Conservation (phyloP, 2,113 vertebrate species). For the Lepus americanus region DNA sequence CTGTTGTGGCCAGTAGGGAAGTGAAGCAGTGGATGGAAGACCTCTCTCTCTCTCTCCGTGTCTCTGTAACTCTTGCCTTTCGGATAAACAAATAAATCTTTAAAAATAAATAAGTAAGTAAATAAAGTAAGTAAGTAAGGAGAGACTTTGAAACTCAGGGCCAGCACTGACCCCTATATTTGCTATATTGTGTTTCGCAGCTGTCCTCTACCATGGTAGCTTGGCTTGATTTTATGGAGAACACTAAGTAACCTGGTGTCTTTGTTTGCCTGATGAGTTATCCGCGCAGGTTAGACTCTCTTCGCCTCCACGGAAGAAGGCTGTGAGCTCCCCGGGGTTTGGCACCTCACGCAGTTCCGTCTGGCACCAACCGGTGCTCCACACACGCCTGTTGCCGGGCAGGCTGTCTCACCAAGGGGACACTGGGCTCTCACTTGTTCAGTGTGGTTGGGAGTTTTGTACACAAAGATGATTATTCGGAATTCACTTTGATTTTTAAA, state of each 20-base stretch:
- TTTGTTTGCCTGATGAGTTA: not conserved
- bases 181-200: not conserved
- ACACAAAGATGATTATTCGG: constrained; percentile 30
- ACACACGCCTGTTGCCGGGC: not conserved
- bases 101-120: too few species aligned
- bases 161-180: not conserved
- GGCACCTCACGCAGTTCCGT: not conserved
- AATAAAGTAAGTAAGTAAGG: not conserved
- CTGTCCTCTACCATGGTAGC: too few species aligned
- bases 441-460: constrained; percentile 48
- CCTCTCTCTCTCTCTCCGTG: too few species aligned
- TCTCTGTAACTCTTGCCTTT: too few species aligned
- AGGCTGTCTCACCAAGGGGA: not conserved
- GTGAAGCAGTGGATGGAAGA: too few species aligned
- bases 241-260: not conserved
- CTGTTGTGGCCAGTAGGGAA: too few species aligned
- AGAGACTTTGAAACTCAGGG: constrained; percentile 42
- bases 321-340: not conserved
- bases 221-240: not conserved
- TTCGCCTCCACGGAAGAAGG: not conserved
- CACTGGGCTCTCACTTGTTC: not conserved
- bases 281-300: not conserved
- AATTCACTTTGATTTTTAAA: constrained; percentile 58
- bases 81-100: too few species aligned
- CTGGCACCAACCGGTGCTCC: not conserved